phyloP scores from a whole-genome alignment of 1,140 invertebrate genomes.

The Drosophila bocki region DNA sequence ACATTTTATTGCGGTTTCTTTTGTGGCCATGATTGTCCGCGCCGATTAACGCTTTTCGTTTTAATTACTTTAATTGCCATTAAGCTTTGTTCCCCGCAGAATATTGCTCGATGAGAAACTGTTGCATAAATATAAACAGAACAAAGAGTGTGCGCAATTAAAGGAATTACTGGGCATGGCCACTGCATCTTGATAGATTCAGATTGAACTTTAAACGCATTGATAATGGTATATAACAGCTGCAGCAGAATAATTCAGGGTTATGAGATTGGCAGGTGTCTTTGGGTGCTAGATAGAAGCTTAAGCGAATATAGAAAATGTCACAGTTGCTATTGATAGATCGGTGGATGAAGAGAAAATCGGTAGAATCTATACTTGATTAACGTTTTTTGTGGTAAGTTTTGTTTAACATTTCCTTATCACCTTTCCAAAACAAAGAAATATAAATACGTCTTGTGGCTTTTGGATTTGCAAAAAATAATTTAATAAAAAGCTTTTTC shows the following conservation, averaged over 20 bases:
- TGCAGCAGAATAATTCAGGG: slow-evolving; percentile 18
- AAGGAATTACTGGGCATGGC: slow-evolving; percentile 28
- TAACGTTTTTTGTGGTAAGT: neutral
- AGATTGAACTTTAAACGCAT: slow-evolving; percentile 36
- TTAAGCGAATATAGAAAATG: neutral
- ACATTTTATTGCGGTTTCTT: slow-evolving; percentile 31
- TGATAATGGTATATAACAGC: slow-evolving; percentile 27
- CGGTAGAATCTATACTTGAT: neutral
- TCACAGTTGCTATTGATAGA: slow-evolving; percentile 9
- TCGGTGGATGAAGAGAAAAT: neutral
- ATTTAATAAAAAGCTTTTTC: slow-evolving; percentile 3
- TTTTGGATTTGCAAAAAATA: neutral
- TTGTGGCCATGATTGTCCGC: slow-evolving; percentile 7
- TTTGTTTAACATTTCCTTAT: neutral
- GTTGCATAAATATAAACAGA: slow-evolving; percentile 27
- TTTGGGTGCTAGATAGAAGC: slow-evolving; percentile 1
- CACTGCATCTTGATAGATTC: slow-evolving; percentile 31
- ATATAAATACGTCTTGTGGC: neutral
- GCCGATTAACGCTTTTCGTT: slow-evolving; percentile 33
- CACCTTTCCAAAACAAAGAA: neutral
- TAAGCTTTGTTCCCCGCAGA: slow-evolving; percentile 23
- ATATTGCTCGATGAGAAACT: slow-evolving; percentile 25
- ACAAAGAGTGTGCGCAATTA: slow-evolving; percentile 35
- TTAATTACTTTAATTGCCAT: slow-evolving; percentile 53
- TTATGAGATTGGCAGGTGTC: slow-evolving; percentile 10